phyloP scores from a whole-genome alignment of 2,797 vertebrate genomes.

The Morelia viridis region DNA sequence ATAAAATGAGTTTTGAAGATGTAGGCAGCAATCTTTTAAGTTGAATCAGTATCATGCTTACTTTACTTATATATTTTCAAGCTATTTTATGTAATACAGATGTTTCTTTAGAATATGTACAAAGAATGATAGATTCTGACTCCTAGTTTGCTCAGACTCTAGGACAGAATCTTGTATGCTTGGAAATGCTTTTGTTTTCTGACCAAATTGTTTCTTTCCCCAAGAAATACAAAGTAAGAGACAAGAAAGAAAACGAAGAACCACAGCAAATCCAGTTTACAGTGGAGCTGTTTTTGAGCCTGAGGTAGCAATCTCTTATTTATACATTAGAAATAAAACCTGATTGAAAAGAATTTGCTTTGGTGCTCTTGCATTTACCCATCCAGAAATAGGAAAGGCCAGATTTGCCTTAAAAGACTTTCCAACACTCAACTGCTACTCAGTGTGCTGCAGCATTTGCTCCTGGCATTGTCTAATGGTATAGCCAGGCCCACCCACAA shows the following conservation, averaged over 20 bases:
- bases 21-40: conserved; percentile 15
- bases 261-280: conserved; percentile 97
- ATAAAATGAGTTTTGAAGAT: rapidly evolving
- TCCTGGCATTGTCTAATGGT: neutral
- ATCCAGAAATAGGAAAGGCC: neutral
- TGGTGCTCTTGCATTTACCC: conserved; percentile 3
- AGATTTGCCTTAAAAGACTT: neutral
- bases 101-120: neutral
- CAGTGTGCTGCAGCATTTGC: neutral
- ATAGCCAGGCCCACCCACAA: neutral
- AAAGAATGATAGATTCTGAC: neutral
- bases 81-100: conserved; percentile 5
- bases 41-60: conserved; percentile 14
- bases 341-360: conserved; percentile 40
- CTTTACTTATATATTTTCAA: conserved; percentile 42
- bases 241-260: conserved; percentile 97
- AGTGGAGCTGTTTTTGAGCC: conserved; percentile 97
- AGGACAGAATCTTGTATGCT: conserved; percentile 26
- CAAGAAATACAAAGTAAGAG: conserved; percentile 98
- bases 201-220: conserved; percentile 61
- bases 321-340: neutral
- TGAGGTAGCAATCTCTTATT: conserved; percentile 77
- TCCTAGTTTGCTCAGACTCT: conserved; percentile 29
- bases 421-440: neutral
- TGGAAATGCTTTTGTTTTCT: conserved; percentile 41